These are phyloP conservation scores for Oscheius sp. DNA, from an alignment of 1,140 invertebrate species.

Conservation along the genomic window DNA sequence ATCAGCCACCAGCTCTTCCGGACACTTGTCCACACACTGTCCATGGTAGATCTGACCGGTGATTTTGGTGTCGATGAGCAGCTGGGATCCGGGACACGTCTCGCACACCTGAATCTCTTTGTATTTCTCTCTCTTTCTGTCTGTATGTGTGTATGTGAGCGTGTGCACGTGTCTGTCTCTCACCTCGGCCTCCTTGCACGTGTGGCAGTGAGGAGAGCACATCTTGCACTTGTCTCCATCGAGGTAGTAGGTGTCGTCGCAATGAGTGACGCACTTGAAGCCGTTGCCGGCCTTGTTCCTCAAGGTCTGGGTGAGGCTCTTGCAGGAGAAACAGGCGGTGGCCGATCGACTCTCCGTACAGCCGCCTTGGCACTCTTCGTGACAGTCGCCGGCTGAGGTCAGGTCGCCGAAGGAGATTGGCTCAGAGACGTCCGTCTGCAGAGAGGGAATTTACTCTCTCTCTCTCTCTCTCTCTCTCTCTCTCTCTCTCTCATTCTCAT, in stretches of 20 bases:
- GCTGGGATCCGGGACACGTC: slow-evolving; percentile 53
- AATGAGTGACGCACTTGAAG: slow-evolving; percentile 54
- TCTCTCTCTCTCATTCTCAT: too few species aligned
- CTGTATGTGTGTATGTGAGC: too few species aligned
- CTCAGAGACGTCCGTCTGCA: slow-evolving; percentile 42
- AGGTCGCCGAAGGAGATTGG: slow-evolving; percentile 49
- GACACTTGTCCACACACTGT: slow-evolving; percentile 55
- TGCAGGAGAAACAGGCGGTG: slow-evolving; percentile 46
- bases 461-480: too few species aligned
- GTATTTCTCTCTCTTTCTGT: background rate
- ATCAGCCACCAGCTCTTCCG: slow-evolving; percentile 52
- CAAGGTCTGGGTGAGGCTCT: slow-evolving; percentile 54
- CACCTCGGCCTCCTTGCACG: slow-evolving; percentile 49
- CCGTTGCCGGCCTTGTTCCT: slow-evolving; percentile 53
- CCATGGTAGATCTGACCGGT: slow-evolving; percentile 54
- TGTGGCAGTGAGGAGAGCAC: slow-evolving; percentile 51
- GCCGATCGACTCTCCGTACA: slow-evolving; percentile 44
- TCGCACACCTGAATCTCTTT: slow-evolving; percentile 37
- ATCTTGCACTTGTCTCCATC: slow-evolving; percentile 57
- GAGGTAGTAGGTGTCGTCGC: slow-evolving; percentile 55
- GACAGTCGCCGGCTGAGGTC: slow-evolving; percentile 53
- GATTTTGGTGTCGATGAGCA: slow-evolving; percentile 55
- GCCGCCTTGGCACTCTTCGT: slow-evolving; percentile 51
- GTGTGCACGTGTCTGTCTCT: background rate
- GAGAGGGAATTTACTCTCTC: slow-evolving; percentile 11